Evolutionary conservation across 1,140 invertebrate species (phyloP), one percentile per base, ranked within the genome.

Genomic region (Caenorhabditis latens): DNA sequence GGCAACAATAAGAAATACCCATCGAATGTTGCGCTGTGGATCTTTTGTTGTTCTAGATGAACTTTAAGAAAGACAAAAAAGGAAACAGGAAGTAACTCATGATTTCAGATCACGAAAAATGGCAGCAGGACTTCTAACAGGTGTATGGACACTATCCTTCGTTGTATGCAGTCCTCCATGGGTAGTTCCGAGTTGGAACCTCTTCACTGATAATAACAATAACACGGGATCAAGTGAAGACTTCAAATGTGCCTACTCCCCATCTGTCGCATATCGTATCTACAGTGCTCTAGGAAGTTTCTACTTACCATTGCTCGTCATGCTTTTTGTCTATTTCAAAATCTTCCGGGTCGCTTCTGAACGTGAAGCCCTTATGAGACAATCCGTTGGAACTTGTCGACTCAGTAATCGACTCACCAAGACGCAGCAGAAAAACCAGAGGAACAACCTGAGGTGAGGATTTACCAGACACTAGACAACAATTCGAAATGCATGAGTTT

Each of bases 291-390:
- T 89, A 7, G 90, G 91, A 4, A 90, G 90, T 61, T 92, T 92
- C 83, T 92, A 92, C 79, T 92, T 92, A 83, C 91, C 91, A 61
- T 83, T 92, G 16, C 61, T 93, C 67, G 91, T 92, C 16, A 92
- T 92, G 91, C 85, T 92, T 0, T 92, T 86, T 61, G 92, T 92
- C 0, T 92, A 92, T 63, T 92, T 92, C 85, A 93, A 93, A 91
- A 92, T 92, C 55, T 92, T 92, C 87, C 92, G 91, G 13, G 91
- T 92, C 5, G 91, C 91, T 40, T 92, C 91, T 21, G 92, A 92
- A 84, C 83, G 91, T 48, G 91, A 92, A 86, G 83, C 89, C 40
- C 71, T 92, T 19, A 92, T 92, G 88, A 89, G 91, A 14, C 90
- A 92, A 86, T 90, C 90, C 19, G 79, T 92, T 32, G 91, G 91